Base-by-base conservation (phyloP, 1,140 invertebrate species). In the Brachionus rubens region DNA sequence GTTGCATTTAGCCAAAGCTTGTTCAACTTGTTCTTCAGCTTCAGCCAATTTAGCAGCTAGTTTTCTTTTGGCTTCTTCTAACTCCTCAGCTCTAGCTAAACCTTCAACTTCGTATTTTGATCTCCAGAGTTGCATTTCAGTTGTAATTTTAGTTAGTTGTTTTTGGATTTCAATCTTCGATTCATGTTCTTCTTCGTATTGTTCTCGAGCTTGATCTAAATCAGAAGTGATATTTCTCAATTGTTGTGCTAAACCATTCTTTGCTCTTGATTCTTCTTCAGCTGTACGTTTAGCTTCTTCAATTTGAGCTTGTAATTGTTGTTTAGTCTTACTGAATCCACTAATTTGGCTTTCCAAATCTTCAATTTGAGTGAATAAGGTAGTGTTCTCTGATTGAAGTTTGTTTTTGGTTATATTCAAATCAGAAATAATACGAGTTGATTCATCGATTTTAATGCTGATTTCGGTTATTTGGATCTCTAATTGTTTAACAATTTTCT, bases 61-160 rank as follows among this genome's bases (percentile, higher is more conserved):
- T 86, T 98, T 98, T 83, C 94, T 91, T 89, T 96, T 98, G 81
- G 94, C 91, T 86, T 98, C 96, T 85, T 99, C 96, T 78, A 99
- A 89, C 86, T 99, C 96, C 86, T 98, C 96, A 80, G 94, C 91
- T 79, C 94, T 89, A 78, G 94, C 92, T 78, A 97, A 89, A 81
- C 46, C 79, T 77, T 62, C 43, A 76, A 50, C 80, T 81, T 14
- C 78, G 77, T 52, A 81, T 79, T 77, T 75, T 21, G 80, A 79
- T 52, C 80, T 68, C 83, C 79, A 84, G 78, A 81, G 80, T 65
- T 79, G 78, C 79, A 91, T 88, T 84, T 96, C 96, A 80, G 91
- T 93, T 82, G 98, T 97, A 79, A 94, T 92, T 87, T 98, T 98
- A 89, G 92, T 93, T 79, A 99, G 88, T 86, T 98, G 95, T 82